Conservation (phyloP, 1,140 invertebrate species). For the Andrena cerasifolii region DNA sequence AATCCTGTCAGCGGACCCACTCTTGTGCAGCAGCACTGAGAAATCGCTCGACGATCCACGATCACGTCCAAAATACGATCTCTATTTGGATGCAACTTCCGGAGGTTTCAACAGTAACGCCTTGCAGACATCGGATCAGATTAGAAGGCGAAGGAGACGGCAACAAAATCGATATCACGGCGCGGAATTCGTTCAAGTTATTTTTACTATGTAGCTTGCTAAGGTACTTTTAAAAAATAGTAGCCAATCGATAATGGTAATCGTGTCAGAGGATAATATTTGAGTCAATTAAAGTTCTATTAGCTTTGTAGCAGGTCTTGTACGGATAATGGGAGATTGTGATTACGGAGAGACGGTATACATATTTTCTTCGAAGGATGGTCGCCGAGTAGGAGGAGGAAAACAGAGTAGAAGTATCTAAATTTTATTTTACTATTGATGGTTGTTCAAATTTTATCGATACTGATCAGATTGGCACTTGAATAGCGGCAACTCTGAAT, state of each 20-base stretch:
- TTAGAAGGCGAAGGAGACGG: not conserved
- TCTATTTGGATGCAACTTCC: not conserved
- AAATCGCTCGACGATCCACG: constrained; percentile 11
- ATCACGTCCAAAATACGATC: constrained; percentile 30
- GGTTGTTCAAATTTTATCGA: too few species aligned
- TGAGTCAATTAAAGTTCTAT: not conserved
- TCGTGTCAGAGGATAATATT: not conserved
- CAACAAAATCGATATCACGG: not conserved
- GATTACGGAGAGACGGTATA: not conserved
- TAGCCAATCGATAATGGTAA: not conserved
- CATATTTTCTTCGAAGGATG: not conserved
- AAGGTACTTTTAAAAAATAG: not conserved
- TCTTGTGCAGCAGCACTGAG: constrained; percentile 79
- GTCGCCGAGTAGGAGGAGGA: not conserved
- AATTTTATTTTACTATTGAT: too few species aligned
- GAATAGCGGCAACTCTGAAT: constrained; percentile 57
- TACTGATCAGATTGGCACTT: not conserved
- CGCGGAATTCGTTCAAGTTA: not conserved
- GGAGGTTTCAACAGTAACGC: not conserved
- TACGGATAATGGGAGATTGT: too few species aligned
- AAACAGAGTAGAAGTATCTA: not conserved
- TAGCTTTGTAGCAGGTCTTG: too few species aligned
- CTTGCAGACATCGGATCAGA: not conserved
- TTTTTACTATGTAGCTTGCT: not conserved
- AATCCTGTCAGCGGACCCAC: constrained; percentile 76